phyloP scores from a whole-genome alignment of 2,113 vertebrate genomes.

The Cynopterus brachyotis region DNA sequence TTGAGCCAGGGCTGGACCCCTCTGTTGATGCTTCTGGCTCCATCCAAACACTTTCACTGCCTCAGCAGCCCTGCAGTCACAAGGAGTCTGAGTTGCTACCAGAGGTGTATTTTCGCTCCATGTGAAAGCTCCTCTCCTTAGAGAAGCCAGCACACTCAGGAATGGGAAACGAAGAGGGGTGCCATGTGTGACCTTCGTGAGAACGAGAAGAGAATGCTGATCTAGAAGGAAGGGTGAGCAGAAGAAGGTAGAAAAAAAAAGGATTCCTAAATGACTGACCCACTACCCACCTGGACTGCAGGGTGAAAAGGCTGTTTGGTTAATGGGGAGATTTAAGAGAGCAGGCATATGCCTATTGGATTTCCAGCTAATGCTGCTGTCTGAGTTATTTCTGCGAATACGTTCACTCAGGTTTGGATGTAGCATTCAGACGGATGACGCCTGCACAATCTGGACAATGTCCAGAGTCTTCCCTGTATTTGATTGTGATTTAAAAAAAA shows the following conservation, averaged over 20 bases:
- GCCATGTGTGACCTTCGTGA: not conserved
- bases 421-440: not conserved
- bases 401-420: not conserved
- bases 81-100: not conserved
- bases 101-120: not conserved
- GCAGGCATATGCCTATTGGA: not conserved
- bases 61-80: not conserved
- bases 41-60: not conserved
- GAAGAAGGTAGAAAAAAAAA: not conserved
- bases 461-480: not conserved
- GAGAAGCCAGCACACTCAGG: not conserved
- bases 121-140: not conserved
- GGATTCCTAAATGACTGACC: not conserved
- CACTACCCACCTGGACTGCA: not conserved
- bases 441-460: not conserved
- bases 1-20: not conserved
- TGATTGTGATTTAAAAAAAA: not conserved
- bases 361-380: not conserved
- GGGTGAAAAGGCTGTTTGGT: not conserved
- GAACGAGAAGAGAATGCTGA: not conserved
- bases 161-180: not conserved
- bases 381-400: not conserved
- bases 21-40: not conserved
- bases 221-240: not conserved
- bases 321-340: not conserved